Evolutionary conservation across 2,888 invertebrate species (phyloP).

Genomic region (Cacoxenus indagator): DNA sequence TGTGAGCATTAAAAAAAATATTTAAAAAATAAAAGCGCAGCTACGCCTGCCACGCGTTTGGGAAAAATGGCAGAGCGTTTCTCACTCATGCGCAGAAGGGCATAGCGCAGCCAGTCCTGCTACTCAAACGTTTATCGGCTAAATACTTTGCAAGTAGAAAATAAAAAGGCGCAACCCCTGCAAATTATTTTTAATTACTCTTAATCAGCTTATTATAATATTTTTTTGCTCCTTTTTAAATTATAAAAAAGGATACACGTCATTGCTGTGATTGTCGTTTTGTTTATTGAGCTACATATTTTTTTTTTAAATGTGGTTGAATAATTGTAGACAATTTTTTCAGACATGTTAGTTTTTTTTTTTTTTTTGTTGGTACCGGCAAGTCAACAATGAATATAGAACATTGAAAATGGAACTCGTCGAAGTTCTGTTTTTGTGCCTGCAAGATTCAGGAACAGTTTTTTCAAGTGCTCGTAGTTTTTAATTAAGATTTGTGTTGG

Average conservation of each 20-base stretch:
- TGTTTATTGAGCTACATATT: background rate
- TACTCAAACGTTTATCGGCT: constrained; percentile 6
- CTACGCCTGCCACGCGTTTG: constrained; percentile 10
- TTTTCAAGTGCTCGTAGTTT: too few relatives aligned
- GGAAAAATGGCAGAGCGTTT: background rate
- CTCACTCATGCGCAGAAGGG: background rate
- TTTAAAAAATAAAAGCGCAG: background rate
- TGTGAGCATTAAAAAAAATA: too few relatives aligned
- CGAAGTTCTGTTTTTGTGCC: too few relatives aligned
- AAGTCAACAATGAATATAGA: constrained; percentile 39
- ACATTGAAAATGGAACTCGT: too few relatives aligned
- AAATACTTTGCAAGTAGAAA: background rate
- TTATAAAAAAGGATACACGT: background rate
- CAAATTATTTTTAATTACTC: constrained; percentile 10
- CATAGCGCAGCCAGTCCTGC: background rate
- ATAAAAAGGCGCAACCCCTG: constrained; percentile 11
- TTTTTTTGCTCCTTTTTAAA: background rate
- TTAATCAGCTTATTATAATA: constrained; percentile 5
- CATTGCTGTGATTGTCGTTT: background rate
- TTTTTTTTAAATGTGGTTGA: background rate
- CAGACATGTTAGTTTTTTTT: too few relatives aligned
- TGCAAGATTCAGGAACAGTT: too few relatives aligned
- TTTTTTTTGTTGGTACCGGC: constrained; percentile 22
- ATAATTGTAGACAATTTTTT: too few relatives aligned
- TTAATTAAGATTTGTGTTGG: too few relatives aligned